phyloP scores from a whole-genome alignment of 2,113 vertebrate genomes.

The Bubo scandiacus region DNA sequence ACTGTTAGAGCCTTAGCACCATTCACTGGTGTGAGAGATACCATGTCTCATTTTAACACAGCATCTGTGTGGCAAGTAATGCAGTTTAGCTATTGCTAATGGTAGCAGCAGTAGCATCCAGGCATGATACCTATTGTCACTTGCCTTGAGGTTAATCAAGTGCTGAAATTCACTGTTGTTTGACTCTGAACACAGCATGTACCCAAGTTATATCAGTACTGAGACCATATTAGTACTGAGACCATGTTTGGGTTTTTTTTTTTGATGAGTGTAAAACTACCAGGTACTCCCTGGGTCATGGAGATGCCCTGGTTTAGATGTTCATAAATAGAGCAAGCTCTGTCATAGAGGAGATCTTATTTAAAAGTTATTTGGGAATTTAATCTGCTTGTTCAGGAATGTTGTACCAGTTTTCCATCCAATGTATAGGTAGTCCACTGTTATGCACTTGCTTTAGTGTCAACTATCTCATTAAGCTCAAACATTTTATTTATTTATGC shows the following conservation, averaged over 20 bases:
- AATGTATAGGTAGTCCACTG: background rate
- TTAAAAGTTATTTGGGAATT: background rate
- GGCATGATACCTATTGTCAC: background rate
- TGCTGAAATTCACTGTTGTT: background rate
- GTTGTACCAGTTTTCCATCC: background rate
- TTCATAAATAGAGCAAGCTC: background rate
- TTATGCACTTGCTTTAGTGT: background rate
- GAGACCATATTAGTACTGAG: background rate
- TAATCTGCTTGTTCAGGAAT: background rate
- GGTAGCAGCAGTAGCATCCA: background rate
- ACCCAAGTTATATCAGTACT: background rate
- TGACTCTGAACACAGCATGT: background rate
- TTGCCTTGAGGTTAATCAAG: background rate
- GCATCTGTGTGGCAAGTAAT: background rate
- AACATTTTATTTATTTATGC: background rate
- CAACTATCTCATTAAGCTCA: background rate
- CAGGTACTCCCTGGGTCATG: background rate
- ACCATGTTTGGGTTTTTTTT: rapidly evolving
- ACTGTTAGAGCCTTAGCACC: background rate
- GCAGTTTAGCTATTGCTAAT: background rate
- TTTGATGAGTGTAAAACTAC: background rate
- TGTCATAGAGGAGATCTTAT: background rate
- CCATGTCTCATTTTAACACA: background rate
- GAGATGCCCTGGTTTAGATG: background rate
- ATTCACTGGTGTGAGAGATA: background rate